phyloP scores from a whole-genome alignment of 2,888 invertebrate species.

The Agriopis aurantiaria region DNA sequence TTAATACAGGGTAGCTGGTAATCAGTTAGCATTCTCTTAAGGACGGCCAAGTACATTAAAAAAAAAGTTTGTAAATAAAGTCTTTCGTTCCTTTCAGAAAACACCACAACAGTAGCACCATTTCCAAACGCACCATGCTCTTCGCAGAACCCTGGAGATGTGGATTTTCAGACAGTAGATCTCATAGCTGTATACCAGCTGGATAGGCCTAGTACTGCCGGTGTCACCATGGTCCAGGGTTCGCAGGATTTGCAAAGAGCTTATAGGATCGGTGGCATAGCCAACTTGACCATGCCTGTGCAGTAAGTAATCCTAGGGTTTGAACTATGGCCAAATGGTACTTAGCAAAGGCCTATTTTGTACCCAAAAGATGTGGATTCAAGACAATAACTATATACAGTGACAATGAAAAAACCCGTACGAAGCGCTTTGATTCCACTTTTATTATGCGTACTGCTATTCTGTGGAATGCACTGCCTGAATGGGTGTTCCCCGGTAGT shows the following conservation, averaged over 20 bases:
- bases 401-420: no score
- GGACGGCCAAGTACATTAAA: no score
- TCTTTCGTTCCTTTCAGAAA: constrained; percentile 53
- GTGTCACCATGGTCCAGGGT: constrained; percentile 90
- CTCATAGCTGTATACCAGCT: constrained; percentile 92
- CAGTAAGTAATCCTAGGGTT: constrained; percentile 78
- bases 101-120: constrained; percentile 57
- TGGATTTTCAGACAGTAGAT: constrained; percentile 93
- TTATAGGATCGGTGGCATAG: constrained; percentile 90
- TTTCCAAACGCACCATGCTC: constrained; percentile 63
- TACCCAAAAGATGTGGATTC: no score
- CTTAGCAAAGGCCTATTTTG: no score
- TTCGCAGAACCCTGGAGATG: constrained; percentile 87
- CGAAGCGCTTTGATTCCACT: no score
- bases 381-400: no score
- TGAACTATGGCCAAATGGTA: background rate
- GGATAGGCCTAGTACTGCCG: constrained; percentile 88
- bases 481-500: no score
- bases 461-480: no score
- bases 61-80: background rate
- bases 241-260: constrained; percentile 93
- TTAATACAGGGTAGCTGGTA: no score
- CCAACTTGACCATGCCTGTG: constrained; percentile 91
- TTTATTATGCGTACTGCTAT: no score
- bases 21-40: no score